Base-by-base conservation (phyloP, 2,113 vertebrate genomes). In the Barnardius zonarius region DNA sequence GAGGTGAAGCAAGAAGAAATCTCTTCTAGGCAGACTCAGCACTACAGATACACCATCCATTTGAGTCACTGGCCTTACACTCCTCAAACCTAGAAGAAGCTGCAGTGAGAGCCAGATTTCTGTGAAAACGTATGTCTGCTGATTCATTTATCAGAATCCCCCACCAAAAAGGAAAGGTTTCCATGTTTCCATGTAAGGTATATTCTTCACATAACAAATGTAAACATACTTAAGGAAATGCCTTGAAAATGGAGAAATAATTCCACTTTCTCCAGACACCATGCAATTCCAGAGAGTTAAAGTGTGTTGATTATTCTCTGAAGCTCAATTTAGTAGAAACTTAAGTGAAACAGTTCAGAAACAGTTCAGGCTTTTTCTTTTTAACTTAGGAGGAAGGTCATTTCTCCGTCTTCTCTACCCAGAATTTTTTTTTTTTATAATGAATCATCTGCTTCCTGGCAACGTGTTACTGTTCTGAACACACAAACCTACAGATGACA, bases 401-500 rank as follows among this genome's bases (percentile, higher is more conserved):
- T 86, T 88, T 96, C 39, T 62, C 22, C 59, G 81, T 86, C 76
- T 96, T 92, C 43, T 44, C 13, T 81, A 55, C 35, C 1, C 6
- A 24, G 27, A 49, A 10, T 51, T 51, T 28, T 17, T 37, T 57
- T 59, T 90, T 64, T 86, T 80, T 75, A 81, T 5, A 20, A 93
- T 90, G 72, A 97, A 92, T 95, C 76, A 93, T 68, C 88, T 86
- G 28, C 89, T 97, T 97, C 96, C 96, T 92, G 88, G 75, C 83
- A 89, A 95, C 4, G 1, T 37, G 48, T 43, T 75, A 35, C 83
- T 55, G 48, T 31, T 80, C 90, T 17, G 19, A 90, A 86, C 61
- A 80, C 30, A 92, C n/a, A 88, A 92, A 86, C 69, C 57, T 89
- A 91, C 91, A 76, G 64, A 82, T 5, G 62, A 92, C 31, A 94